A percentile compares a stretch with the other conserved stretches of the same genome.
These are phyloP conservation scores for Sterrhoptilus dennistouni DNA, from an alignment of 2,113 vertebrate genomes.

Conservation along the genomic window DNA sequence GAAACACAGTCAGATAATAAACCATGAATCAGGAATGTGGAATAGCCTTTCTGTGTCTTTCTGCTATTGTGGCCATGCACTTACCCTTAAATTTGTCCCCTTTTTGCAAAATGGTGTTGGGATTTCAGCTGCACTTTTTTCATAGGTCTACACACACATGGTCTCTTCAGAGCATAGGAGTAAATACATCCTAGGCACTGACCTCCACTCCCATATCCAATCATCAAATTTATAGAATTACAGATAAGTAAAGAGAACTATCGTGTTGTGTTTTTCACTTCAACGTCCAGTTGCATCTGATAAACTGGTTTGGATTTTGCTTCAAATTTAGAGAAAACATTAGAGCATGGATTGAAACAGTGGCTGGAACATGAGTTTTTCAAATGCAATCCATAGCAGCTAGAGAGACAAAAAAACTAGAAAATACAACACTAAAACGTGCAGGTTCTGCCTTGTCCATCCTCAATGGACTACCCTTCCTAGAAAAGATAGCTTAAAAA, in stretches of 20 bases:
- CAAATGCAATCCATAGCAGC: neutral
- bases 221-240: neutral
- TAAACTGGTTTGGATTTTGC: neutral
- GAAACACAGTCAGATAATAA: neutral
- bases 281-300: neutral
- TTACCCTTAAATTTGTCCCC: neutral
- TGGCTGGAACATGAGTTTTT: neutral
- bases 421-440: neutral
- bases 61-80: neutral
- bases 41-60: neutral
- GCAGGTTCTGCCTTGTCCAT: neutral
- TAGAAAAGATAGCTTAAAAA: neutral
- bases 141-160: neutral
- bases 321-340: neutral
- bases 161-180: neutral
- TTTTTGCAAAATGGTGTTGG: neutral
- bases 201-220: neutral
- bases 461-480: neutral
- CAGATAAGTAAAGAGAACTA: neutral
- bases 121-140: neutral
- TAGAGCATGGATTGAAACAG: neutral
- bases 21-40: neutral
- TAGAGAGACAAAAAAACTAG: neutral
- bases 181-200: neutral
- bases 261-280: neutral